Conservation (phyloP, 2,888 invertebrate species). For the Osmoderma eremita region DNA sequence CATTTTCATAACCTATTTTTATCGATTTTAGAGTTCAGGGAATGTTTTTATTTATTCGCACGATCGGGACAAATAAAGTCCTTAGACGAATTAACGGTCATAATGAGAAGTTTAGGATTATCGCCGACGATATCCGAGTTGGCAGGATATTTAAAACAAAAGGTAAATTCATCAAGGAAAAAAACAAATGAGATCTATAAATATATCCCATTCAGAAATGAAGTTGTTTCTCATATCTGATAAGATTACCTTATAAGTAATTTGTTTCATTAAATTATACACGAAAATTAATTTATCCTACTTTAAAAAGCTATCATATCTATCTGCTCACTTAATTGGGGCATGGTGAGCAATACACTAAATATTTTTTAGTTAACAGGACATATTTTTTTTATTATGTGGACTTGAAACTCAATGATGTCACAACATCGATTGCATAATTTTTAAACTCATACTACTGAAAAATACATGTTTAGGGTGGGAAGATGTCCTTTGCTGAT, state of each 20-base stretch:
- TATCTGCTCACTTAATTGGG: constrained; percentile 1
- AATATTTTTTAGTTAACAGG: constrained; percentile 13
- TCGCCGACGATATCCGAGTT: constrained; percentile 94
- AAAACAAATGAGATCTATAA: no score
- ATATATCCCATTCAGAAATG: not conserved
- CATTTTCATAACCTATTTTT: constrained; percentile 30
- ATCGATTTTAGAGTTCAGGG: constrained; percentile 83
- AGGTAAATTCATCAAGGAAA: constrained; percentile 51
- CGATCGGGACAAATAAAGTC: constrained; percentile 88
- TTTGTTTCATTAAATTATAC: not conserved
- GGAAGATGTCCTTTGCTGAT: constrained; percentile 94
- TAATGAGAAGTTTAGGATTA: constrained; percentile 94
- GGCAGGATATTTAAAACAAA: constrained; percentile 81
- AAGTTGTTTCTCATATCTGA: constrained; percentile 3
- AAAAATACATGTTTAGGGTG: constrained; percentile 67
- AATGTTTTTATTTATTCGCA: constrained; percentile 95
- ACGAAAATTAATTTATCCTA: no score
- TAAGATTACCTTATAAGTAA: constrained; percentile 10
- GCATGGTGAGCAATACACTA: not conserved
- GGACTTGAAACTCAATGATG: constrained; percentile 39
- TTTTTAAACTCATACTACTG: not conserved
- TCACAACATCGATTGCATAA: constrained; percentile 35
- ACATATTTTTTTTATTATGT: constrained; percentile 24
- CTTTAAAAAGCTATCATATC: no score
- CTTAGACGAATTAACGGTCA: constrained; percentile 89